Conservation (phyloP, 2,113 vertebrate genomes). For the Chaetura pelagica region DNA sequence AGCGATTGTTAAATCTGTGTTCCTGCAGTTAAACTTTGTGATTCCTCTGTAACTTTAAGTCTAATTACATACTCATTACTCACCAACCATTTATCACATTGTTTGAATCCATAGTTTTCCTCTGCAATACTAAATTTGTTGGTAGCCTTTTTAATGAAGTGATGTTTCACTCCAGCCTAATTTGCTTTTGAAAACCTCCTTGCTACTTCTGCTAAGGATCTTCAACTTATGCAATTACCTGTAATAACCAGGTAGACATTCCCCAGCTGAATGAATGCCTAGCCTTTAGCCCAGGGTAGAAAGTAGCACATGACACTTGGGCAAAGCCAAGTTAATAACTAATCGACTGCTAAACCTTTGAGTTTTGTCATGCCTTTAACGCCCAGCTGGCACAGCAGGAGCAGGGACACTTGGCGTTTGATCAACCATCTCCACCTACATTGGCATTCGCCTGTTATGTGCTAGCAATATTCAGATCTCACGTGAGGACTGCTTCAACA, state of each 20-base stretch:
- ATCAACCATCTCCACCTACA: not conserved
- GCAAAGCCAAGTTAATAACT: not conserved
- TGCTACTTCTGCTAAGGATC: not conserved
- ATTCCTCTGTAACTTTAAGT: not conserved
- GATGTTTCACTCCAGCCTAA: not conserved
- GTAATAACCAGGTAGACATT: not conserved
- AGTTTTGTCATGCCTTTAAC: not conserved
- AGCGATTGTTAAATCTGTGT: not conserved
- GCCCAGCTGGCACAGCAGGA: not conserved
- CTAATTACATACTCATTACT: not conserved
- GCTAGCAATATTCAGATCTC: not conserved
- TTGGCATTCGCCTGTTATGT: not conserved
- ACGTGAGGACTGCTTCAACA: not conserved
- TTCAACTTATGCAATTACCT: not conserved
- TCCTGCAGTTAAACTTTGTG: not conserved
- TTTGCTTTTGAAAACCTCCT: conserved; percentile 5
- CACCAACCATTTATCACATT: not conserved
- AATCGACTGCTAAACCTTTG: not conserved
- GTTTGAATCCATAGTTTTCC: not conserved
- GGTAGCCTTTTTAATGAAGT: not conserved
- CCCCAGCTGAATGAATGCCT: not conserved
- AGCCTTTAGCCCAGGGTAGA: not conserved
- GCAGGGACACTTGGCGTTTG: conserved; percentile 4
- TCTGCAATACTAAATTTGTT: not conserved
- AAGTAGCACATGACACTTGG: not conserved